Evolutionary conservation across 2,113 vertebrate species (phyloP).

Genomic region (Tyrannus savana): DNA sequence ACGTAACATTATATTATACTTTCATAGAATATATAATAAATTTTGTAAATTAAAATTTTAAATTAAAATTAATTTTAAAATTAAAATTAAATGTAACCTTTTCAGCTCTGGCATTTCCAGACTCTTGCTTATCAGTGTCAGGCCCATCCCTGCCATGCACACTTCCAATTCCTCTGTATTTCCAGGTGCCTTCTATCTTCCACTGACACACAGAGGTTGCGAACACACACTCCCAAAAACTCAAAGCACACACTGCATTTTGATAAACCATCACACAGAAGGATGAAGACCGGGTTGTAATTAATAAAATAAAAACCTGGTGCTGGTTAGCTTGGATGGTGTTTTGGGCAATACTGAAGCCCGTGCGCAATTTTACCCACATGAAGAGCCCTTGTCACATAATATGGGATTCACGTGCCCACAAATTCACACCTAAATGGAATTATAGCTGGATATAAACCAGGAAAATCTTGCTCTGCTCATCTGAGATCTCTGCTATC

Average conservation of each 20-base stretch:
- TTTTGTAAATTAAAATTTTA: rapidly evolving
- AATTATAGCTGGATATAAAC: background rate
- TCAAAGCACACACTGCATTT: rapidly evolving
- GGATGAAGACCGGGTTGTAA: background rate
- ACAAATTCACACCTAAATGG: background rate
- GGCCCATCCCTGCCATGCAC: background rate
- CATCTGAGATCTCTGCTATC: background rate
- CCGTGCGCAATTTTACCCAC: rapidly evolving
- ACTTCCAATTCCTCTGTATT: background rate
- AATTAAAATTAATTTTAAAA: background rate
- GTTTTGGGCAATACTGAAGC: background rate
- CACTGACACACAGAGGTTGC: rapidly evolving
- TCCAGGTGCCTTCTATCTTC: background rate
- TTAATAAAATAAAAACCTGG: background rate
- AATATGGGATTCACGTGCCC: rapidly evolving
- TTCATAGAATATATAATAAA: background rate
- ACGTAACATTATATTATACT: background rate
- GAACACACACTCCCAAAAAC: background rate
- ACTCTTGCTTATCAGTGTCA: background rate
- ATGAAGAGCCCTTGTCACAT: background rate
- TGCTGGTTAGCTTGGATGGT: background rate
- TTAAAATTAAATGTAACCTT: background rate
- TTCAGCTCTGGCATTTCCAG: background rate
- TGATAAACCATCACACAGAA: background rate
- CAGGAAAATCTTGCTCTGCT: background rate